Conservation (phyloP, 1,140 invertebrate genomes). For the Pachypeltis micranthus region DNA sequence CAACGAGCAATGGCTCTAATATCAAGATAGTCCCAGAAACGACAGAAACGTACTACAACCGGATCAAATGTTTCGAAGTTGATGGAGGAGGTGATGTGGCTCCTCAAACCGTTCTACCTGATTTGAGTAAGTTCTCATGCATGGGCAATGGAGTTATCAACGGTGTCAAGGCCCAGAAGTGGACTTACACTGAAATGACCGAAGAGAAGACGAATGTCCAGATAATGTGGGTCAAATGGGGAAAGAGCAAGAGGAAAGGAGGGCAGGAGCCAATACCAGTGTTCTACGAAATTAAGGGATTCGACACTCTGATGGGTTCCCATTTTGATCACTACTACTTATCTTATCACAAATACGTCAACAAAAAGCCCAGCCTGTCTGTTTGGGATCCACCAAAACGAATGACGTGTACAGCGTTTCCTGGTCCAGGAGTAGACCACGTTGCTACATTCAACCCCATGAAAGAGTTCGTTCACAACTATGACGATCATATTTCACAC, state of each 20-base stretch:
- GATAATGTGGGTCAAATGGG: slow-evolving; percentile 62
- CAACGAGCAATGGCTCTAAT: slow-evolving; percentile 55
- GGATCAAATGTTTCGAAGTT: slow-evolving; percentile 68
- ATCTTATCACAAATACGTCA: slow-evolving; percentile 61
- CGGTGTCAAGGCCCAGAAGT: slow-evolving; percentile 48
- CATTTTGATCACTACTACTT: slow-evolving; percentile 94
- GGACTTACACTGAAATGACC: slow-evolving; percentile 49
- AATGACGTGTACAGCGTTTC: slow-evolving; percentile 65
- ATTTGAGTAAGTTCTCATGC: slow-evolving; percentile 45
- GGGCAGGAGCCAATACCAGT: slow-evolving; percentile 41
- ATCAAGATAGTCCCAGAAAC: slow-evolving; percentile 81
- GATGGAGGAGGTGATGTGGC: slow-evolving; percentile 58
- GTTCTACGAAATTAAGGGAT: slow-evolving; percentile 87
- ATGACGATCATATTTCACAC: slow-evolving; percentile 57
- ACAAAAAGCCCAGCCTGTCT: slow-evolving; percentile 47
- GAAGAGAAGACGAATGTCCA: slow-evolving; percentile 79
- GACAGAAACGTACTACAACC: slow-evolving; percentile 55
- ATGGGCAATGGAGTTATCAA: slow-evolving; percentile 31
- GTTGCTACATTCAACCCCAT: slow-evolving; percentile 84
- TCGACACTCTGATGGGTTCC: slow-evolving; percentile 79
- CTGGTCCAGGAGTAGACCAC: slow-evolving; percentile 81
- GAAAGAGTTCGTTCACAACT: slow-evolving; percentile 70
- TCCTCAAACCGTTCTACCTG: slow-evolving; percentile 70
- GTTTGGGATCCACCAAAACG: slow-evolving; percentile 37
- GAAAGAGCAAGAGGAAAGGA: slow-evolving; percentile 32